A percentile compares a stretch with the other conserved stretches of the same genome.
Conservation (phyloP, 37 sponge, comb jelly and placozoan genomes). For the Oopsacas minuta region DNA sequence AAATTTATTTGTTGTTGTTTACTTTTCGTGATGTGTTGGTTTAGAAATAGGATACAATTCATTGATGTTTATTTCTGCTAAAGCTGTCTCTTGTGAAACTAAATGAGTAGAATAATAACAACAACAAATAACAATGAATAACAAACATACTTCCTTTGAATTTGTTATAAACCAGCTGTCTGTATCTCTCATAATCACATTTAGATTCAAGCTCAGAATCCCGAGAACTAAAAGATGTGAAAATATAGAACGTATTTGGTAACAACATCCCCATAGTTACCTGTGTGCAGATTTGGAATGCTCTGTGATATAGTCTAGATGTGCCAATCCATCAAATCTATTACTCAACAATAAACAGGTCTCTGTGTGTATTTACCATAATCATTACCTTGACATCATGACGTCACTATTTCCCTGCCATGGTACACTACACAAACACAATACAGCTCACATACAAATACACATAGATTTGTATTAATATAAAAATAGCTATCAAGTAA, state of each 20-base stretch:
- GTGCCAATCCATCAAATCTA: constrained; percentile 77
- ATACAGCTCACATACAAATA: no score
- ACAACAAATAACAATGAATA: background rate
- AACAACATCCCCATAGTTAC: background rate
- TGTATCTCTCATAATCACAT: constrained; percentile 78
- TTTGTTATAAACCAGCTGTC: constrained; percentile 42
- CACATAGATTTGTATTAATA: no score
- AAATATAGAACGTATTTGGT: no score
- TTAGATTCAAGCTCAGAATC: constrained; percentile 37
- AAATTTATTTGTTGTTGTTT: constrained; percentile 9
- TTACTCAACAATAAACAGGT: background rate
- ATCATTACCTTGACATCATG: constrained; percentile 43
- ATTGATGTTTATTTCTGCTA: constrained; percentile 48
- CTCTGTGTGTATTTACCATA: background rate
- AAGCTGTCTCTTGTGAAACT: constrained; percentile 37
- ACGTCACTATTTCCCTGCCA: constrained; percentile 65
- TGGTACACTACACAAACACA: constrained; percentile 46
- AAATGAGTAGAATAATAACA: background rate
- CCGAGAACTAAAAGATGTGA: constrained; percentile 17
- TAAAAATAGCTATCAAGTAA: no score
- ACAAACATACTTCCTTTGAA: constrained; percentile 31
- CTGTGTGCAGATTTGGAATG: constrained; percentile 24
- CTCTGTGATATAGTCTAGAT: constrained; percentile 67
- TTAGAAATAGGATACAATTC: constrained; percentile 35
- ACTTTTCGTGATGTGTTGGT: background rate